Conservation (phyloP, 37 sponge, comb jelly and placozoan genomes). For the Crambe crambe region DNA sequence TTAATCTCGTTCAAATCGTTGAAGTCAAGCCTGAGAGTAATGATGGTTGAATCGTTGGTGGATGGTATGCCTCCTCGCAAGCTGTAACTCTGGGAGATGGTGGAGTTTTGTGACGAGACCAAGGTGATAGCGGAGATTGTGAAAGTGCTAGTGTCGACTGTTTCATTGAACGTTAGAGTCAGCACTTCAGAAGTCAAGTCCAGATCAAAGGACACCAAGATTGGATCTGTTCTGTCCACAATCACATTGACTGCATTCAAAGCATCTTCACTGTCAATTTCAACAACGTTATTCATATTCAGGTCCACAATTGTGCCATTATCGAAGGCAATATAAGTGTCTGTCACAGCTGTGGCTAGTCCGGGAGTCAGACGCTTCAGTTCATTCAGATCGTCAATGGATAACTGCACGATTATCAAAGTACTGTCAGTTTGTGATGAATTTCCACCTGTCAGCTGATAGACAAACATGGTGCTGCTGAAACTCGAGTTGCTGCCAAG, state of each 20-base stretch:
- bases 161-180: slow-evolving; percentile 81
- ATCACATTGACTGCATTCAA: slow-evolving; percentile 10
- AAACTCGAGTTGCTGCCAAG: slow-evolving; percentile 54
- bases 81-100: slow-evolving; percentile 25
- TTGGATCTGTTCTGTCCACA: slow-evolving; percentile 65
- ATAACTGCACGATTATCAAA: slow-evolving; percentile 56
- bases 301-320: slow-evolving; percentile 74
- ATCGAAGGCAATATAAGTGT: slow-evolving; percentile 75
- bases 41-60: slow-evolving; percentile 65
- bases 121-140: slow-evolving; percentile 51
- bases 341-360: slow-evolving; percentile 55
- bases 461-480: slow-evolving; percentile 26
- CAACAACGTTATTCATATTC: slow-evolving; percentile 76
- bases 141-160: slow-evolving; percentile 79
- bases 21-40: slow-evolving; percentile 52
- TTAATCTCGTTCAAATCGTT: slow-evolving; percentile 82
- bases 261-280: slow-evolving; percentile 43
- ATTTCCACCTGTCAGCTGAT: slow-evolving; percentile 65
- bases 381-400: slow-evolving; percentile 79
- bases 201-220: slow-evolving; percentile 51
- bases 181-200: slow-evolving; percentile 76
- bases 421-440: slow-evolving; percentile 66
- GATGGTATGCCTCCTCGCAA: slow-evolving; percentile 47
- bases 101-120: slow-evolving; percentile 10
- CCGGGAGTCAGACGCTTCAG: slow-evolving; percentile 82